Base-by-base conservation (phyloP, 2,888 invertebrate genomes). In the Leptinotarsa haldemani region DNA sequence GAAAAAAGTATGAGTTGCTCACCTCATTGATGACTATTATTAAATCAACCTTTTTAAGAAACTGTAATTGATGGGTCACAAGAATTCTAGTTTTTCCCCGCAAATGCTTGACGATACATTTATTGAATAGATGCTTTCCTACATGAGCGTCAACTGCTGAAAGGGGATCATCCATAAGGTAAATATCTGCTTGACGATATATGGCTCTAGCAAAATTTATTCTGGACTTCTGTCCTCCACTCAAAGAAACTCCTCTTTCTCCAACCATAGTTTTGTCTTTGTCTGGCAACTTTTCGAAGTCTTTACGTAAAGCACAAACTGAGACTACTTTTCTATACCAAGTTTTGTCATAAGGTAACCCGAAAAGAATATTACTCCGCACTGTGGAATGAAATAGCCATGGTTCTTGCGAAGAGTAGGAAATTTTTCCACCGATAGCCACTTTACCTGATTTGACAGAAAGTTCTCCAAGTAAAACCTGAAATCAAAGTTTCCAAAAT, bases 201-300 rank as follows among this genome's bases (percentile, higher is more conserved):
- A 95, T 90, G 5, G 95, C 93, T 77, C 95, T 89, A 0, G 94
- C 94, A 50, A 95, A 88, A 79, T 93, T 94, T 65, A 96, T 91
- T 74, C 95, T 90, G 1, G 95, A 95, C 75, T 93, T 91, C 88
- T 95, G 95, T 0, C 95, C 95, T 0, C 95, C 95, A 82, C 94
- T 94, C 47, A 96, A 88, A 61, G 93, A 91, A 67, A 93, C 90
- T 16, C 95, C 95, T 72, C 93, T 89, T 84, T 96, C 95, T 0
- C 95, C 90, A 12, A 90, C 89, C 16, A 89, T 82, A 0, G 90
- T 90, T 66, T 87, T 82, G 80, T 90, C 90, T 0, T 89, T 88
- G 18, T 87, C 80, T 86, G 83, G 93, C 87, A 87, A 90, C 79
- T 82, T 91, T 89, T 90, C 89, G 78, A 95, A 88, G 85, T 95